Conservation (phyloP, 2,113 vertebrate genomes). For the Nycticebus coucang region DNA sequence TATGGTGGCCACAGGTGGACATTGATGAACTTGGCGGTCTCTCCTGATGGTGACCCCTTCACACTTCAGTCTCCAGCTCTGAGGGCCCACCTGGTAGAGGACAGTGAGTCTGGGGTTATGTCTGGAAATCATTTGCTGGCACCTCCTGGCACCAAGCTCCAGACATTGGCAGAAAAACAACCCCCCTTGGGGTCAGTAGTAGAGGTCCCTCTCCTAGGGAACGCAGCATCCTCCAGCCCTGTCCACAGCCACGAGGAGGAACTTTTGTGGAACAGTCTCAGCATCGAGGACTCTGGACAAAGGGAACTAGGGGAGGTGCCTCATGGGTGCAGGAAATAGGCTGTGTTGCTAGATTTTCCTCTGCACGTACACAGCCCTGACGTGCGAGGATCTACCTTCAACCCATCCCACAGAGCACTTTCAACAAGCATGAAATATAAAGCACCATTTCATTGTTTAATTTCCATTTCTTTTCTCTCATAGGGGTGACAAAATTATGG, state of each 20-base stretch:
- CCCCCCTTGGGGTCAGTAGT: rapidly evolving
- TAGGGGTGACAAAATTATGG: rapidly evolving
- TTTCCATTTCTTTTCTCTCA: not conserved
- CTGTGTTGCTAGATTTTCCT: rapidly evolving
- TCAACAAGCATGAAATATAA: rapidly evolving
- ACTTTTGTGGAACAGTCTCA: rapidly evolving
- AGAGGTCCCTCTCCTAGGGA: no score
- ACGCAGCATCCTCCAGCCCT: not conserved
- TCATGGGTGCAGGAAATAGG: not conserved
- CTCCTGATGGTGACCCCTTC: not conserved
- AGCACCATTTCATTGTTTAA: rapidly evolving
- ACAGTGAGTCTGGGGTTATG: rapidly evolving
- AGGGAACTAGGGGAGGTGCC: not conserved
- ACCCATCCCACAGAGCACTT: rapidly evolving
- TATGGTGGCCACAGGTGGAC: rapidly evolving
- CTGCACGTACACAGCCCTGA: rapidly evolving
- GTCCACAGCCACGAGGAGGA: no score
- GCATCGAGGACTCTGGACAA: not conserved
- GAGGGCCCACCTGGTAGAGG: not conserved
- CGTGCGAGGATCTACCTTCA: no score
- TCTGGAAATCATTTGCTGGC: not conserved
- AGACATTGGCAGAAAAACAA: not conserved
- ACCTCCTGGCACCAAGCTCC: not conserved
- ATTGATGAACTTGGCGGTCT: rapidly evolving
- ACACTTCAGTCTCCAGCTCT: not conserved